These are phyloP conservation scores for Micromesistius poutassou DNA, from an alignment of 2,797 vertebrate species.

Conservation along the genomic window DNA sequence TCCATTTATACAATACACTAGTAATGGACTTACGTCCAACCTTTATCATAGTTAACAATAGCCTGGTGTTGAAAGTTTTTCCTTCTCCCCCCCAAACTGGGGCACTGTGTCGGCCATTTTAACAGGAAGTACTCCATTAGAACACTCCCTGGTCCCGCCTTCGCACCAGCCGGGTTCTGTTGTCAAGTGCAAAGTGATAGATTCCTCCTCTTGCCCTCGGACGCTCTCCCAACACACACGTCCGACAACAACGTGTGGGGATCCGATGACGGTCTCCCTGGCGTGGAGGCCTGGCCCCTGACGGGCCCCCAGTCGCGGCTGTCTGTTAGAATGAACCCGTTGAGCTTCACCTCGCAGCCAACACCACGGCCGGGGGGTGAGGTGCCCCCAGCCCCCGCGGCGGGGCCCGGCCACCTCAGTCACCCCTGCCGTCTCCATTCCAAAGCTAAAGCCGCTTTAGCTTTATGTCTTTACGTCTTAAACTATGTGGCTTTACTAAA, in stretches of 20 bases:
- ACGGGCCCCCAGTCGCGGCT: slow-evolving; percentile 21
- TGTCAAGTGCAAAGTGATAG: slow-evolving; percentile 68
- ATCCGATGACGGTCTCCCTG: slow-evolving; percentile 41
- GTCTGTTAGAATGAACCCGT: slow-evolving; percentile 42
- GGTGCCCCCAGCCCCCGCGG: slow-evolving; percentile 16
- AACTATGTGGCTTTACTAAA: too few relatives aligned
- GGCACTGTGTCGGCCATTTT: slow-evolving; percentile 57
- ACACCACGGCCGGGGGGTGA: slow-evolving; percentile 8
- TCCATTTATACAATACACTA: slow-evolving; percentile 33
- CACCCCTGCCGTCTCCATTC: slow-evolving; percentile 17
- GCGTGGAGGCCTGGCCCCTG: neutral
- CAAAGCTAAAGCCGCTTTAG: neutral
- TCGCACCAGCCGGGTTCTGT: slow-evolving; percentile 64
- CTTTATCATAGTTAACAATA: slow-evolving; percentile 55
- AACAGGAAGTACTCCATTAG: slow-evolving; percentile 68
- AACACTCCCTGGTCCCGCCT: slow-evolving; percentile 48
- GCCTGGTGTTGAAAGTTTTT: slow-evolving; percentile 49
- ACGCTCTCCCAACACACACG: slow-evolving; percentile 27
- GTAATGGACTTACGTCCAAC: slow-evolving; percentile 41
- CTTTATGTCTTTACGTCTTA: neutral
- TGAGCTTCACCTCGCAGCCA: slow-evolving; percentile 18
- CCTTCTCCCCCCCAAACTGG: slow-evolving; percentile 40
- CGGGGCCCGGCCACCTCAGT: slow-evolving; percentile 9
- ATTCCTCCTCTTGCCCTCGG: slow-evolving; percentile 30
- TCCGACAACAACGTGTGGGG: slow-evolving; percentile 16